Percentiles rank a stretch among this genome's conserved stretches.
Evolutionary conservation across 2,888 invertebrate genomes (phyloP).

Genomic region (Drosophila borealis): DNA sequence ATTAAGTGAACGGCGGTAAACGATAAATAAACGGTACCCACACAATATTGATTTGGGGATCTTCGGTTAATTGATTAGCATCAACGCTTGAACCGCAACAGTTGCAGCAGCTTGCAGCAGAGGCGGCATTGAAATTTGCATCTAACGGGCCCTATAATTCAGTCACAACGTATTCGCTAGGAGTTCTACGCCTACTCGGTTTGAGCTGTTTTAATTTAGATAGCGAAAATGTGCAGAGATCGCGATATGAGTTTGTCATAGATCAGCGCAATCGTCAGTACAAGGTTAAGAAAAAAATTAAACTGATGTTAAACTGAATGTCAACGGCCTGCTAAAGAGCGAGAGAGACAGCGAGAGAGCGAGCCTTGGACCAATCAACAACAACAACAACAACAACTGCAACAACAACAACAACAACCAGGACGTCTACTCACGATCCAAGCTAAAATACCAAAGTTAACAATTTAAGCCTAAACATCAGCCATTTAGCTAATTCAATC

Average conservation of each 20-base stretch:
- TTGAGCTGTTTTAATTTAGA: slow-evolving; percentile 83
- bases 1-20: background rate
- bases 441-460: slow-evolving; percentile 75
- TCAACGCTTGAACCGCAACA: slow-evolving; percentile 44
- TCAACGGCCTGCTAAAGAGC: slow-evolving; percentile 1
- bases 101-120: slow-evolving; percentile 57
- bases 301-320: slow-evolving; percentile 67
- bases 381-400: slow-evolving; percentile 20
- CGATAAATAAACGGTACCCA: background rate
- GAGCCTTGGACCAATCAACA: slow-evolving; percentile 50
- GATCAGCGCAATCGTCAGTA: slow-evolving; percentile 85
- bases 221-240: slow-evolving; percentile 86
- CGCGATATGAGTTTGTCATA: slow-evolving; percentile 85
- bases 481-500: slow-evolving; percentile 39
- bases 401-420: slow-evolving; percentile 26
- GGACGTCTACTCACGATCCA: slow-evolving; percentile 29
- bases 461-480: slow-evolving; percentile 61
- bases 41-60: background rate
- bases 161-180: slow-evolving; percentile 85
- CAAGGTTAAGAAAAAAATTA: slow-evolving; percentile 85
- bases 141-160: slow-evolving; percentile 79
- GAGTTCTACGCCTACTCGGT: slow-evolving; percentile 84
- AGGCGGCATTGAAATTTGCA: slow-evolving; percentile 55
- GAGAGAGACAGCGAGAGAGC: slow-evolving; percentile 13
- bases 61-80: background rate